Evolutionary conservation across 2,113 vertebrate species (phyloP).

Genomic region (Halcyon senegalensis): DNA sequence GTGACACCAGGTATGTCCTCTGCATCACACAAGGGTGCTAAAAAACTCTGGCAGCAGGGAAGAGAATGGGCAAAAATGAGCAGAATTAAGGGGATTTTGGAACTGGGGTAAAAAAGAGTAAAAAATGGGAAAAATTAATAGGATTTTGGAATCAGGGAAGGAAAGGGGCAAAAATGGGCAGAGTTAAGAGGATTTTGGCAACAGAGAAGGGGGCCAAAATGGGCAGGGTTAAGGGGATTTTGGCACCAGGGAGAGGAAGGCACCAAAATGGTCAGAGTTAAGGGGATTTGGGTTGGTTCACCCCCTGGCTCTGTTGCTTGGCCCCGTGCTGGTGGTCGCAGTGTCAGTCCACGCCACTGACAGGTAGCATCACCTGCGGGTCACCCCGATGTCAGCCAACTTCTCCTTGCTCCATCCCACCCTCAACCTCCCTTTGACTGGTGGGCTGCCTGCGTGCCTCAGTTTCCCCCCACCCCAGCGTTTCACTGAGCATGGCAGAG

Average conservation of each 20-base stretch:
- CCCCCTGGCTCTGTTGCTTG: not conserved
- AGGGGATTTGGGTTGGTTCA: not conserved
- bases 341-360: rapidly evolving
- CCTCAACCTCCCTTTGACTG: not conserved
- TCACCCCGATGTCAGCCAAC: rapidly evolving
- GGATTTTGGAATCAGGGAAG: not conserved
- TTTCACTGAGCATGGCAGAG: rapidly evolving
- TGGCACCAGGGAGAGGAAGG: not conserved
- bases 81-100: not conserved
- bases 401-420: not conserved
- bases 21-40: not conserved
- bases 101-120: not conserved
- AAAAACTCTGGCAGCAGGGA: not conserved
- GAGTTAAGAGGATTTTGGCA: not conserved
- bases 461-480: not conserved
- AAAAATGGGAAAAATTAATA: not conserved
- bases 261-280: not conserved
- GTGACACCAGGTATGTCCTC: not conserved
- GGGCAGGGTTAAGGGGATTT: not conserved
- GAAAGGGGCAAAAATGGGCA: not conserved
- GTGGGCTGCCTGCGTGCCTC: not conserved
- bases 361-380: not conserved
- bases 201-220: not conserved
- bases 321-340: rapidly evolving
- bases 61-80: not conserved